phyloP scores from a whole-genome alignment of 2,113 vertebrate species.

The Okapia johnstoni region DNA sequence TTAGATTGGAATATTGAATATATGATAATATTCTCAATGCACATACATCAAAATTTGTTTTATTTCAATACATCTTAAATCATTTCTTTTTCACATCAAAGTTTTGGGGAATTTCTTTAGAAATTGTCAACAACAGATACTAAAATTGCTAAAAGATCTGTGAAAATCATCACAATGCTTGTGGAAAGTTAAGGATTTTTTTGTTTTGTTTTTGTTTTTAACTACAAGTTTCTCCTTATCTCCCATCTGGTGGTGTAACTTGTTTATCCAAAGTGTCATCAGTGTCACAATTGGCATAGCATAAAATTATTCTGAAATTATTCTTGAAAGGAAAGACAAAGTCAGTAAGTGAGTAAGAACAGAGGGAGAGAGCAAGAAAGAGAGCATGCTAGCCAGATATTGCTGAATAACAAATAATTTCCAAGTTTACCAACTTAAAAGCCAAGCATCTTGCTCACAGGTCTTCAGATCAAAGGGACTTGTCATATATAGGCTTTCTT shows the following conservation, averaged over 20 bases:
- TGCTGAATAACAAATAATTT: neutral
- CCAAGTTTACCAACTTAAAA: neutral
- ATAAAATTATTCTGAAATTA: neutral
- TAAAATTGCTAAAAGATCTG: neutral
- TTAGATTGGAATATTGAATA: neutral
- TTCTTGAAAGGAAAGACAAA: neutral
- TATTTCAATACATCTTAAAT: neutral
- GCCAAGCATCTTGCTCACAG: neutral
- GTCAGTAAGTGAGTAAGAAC: neutral
- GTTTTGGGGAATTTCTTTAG: neutral
- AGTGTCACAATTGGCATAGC: neutral
- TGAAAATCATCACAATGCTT: neutral
- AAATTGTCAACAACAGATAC: neutral
- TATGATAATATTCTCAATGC: neutral
- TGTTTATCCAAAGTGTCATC: neutral
- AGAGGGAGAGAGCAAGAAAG: neutral
- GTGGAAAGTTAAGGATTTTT: neutral
- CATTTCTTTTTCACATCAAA: neutral
- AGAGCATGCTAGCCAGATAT: neutral
- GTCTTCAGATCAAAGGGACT: neutral
- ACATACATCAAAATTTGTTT: neutral
- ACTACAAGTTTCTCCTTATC: accelerated
- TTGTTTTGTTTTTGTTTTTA: neutral
- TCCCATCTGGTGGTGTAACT: neutral
- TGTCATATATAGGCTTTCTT: neutral